Evolutionary conservation across 2,113 vertebrate genomes (phyloP), one percentile per base, ranked within the genome.

Genomic region (Dicrurus megarhynchus): DNA sequence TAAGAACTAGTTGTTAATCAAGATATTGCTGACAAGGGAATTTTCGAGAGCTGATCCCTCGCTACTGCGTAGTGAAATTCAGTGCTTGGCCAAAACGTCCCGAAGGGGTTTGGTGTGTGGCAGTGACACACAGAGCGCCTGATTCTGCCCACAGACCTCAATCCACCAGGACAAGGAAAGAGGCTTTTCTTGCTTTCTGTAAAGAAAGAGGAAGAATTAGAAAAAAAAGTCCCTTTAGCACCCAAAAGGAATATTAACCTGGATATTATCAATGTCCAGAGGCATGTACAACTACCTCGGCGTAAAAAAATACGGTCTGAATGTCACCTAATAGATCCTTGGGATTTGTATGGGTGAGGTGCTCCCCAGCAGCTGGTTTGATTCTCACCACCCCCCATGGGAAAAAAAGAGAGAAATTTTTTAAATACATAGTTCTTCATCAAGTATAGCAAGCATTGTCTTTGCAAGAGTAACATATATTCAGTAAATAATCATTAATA

Each of bases 71-170:
- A 6, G 78, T 13, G 61, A 84, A 89, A 67, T 77, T 53, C 33
- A 5, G 67, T 17, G 28, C 46, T 65, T 42, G 75, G 67, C 30
- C 42, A 49, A 74, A 94, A 81, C 0, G 2, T 69, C 53, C 76
- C 27, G 5, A 32, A 56, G 7, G 55, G 71, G 19, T 46, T 80
- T 26, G 4, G 35, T 24, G 53, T 1, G 16, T 3, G 61, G 67
- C 68, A 50, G 64, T 15, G 5, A 24, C 0, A 0, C 3, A 1
- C 1, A 0, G 49, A n/a, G 71, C 2, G 14, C 70, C 46, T 4
- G 0, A 5, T 76, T 67, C 68, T 49, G 35, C 53, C 68, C 13
- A 4, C 24, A 21, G 61, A 42, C 39, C 68, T 57, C 23, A 1
- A 3, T 10, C 32, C 53, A 24, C 15, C 11, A 4, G 61, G 30